Base-by-base conservation (phyloP, 1,140 invertebrate genomes). In the Drosophila nasuta region DNA sequence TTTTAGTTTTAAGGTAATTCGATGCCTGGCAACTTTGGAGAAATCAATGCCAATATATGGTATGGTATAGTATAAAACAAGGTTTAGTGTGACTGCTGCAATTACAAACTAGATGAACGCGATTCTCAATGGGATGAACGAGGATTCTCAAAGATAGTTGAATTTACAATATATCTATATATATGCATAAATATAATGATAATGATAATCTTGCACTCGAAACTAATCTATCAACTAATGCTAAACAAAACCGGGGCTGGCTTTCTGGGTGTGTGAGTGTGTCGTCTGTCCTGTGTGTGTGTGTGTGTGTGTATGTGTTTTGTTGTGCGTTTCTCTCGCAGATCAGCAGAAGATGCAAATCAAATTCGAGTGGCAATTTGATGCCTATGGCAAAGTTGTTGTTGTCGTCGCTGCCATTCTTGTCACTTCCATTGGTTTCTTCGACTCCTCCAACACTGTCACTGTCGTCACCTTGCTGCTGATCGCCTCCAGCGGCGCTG, bases 141-240 rank as follows among this genome's bases (percentile, higher is more conserved):
- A 49, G 48, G 56, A 52, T 73, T 49, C 25, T 64, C 33, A 41
- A 6, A 33, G 56, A 38, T 71, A 57, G 51, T 45, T 67, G 54
- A 46, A 60, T 60, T 25, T 65, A 72, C 54, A 66, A 7, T 43
- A n/a, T 41, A 46, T 74, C 68, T 35, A 75, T 69, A 41, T 57
- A 41, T 38, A 38, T 43, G n/a, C 13, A 54, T 74, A 74, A 46
- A 75, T 69, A 41, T 57, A 57, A 57, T 38, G 33, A 62, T 62
- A 63, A 75, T 73, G 54, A 73, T 86, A 86, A 86, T 86, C 79
- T 87, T 87, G 83, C 83, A 87, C 83, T 77, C 79, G 72, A 69
- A 43, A 70, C 81, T 85, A 90, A 77, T 46, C 72, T 86, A 87
- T 57, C 52, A 80, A 82, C 73, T 91, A 80, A 75, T 49, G 28